These are phyloP conservation scores for Sitta europaea DNA, from an alignment of 2,113 vertebrate genomes.

Conservation along the genomic window DNA sequence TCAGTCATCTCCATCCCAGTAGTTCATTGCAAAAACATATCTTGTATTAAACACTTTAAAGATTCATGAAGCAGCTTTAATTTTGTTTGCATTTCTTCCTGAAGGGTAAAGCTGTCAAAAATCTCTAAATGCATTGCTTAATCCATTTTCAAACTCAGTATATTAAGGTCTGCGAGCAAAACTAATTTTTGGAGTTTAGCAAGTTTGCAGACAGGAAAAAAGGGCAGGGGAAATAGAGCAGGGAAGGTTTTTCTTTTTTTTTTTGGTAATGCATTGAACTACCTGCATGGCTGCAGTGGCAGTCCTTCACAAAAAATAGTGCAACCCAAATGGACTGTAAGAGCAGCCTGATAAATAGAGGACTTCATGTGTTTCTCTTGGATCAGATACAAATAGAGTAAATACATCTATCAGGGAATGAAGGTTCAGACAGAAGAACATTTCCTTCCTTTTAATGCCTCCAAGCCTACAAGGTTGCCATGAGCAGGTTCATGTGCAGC, in stretches of 20 bases:
- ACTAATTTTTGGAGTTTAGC: slow-evolving; percentile 3
- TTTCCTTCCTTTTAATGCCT: neutral
- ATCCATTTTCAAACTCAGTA: slow-evolving; percentile 47
- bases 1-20: neutral
- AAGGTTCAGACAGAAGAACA: neutral
- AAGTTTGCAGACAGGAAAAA: neutral
- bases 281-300: neutral
- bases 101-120: slow-evolving; percentile 61
- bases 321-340: neutral
- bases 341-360: neutral
- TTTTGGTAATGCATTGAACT: neutral
- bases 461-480: neutral
- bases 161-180: slow-evolving; percentile 48
- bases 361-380: neutral
- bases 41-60: slow-evolving; percentile 64
- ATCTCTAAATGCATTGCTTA: slow-evolving; percentile 63
- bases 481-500: neutral
- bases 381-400: neutral
- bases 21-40: slow-evolving; percentile 45
- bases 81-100: slow-evolving; percentile 64
- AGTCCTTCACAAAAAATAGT: neutral
- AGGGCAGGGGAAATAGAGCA: neutral
- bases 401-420: neutral
- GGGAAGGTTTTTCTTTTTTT: neutral
- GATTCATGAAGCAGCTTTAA: slow-evolving; percentile 69